Evolutionary conservation across 2,113 vertebrate genomes (phyloP).

Genomic region (Delphinus delphis): DNA sequence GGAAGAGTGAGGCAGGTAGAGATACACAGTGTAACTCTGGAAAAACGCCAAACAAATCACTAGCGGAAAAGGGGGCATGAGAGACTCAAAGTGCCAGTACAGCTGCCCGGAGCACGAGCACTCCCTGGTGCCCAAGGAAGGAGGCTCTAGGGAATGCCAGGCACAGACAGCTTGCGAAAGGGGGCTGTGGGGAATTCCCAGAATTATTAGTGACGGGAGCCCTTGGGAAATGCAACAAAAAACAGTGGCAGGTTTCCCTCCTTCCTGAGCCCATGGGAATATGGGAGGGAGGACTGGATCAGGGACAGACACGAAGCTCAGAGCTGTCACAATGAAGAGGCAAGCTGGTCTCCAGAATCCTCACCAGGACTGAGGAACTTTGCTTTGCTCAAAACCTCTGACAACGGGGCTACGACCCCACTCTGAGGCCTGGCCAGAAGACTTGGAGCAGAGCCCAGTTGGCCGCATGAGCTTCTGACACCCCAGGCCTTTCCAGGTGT

Average conservation of each 20-base stretch:
- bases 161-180: neutral
- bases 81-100: neutral
- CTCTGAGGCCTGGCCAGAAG: neutral
- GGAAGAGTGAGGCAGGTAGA: neutral
- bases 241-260: neutral
- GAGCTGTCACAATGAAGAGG: neutral
- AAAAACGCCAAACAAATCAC: neutral
- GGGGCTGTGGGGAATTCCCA: neutral
- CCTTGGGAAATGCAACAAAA: neutral
- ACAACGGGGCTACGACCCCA: accelerated
- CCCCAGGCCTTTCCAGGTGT: neutral
- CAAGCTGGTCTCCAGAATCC: neutral
- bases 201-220: neutral
- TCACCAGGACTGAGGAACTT: neutral
- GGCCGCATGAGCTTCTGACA: neutral
- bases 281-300: neutral
- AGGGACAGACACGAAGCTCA: neutral
- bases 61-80: neutral
- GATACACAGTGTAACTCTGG: neutral
- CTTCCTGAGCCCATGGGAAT: neutral
- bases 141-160: neutral
- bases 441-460: neutral
- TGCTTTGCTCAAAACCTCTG: neutral
- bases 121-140: neutral
- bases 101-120: neutral